These are phyloP conservation scores for Napeogenes inachia DNA, from an alignment of 2,888 invertebrate genomes.

Conservation along the genomic window DNA sequence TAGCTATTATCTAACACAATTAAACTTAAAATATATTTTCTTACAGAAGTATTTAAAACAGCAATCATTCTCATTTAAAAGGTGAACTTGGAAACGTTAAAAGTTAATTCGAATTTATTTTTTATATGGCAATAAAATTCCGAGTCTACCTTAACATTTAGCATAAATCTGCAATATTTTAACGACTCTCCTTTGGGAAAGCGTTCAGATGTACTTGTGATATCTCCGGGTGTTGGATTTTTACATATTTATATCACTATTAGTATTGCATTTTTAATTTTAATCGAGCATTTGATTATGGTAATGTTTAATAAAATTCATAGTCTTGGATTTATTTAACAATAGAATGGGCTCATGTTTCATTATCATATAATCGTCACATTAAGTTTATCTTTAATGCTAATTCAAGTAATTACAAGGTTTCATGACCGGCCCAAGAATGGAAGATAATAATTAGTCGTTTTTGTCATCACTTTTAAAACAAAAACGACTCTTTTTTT, in stretches of 20 bases:
- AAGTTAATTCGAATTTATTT: slow-evolving; percentile 68
- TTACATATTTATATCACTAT: too few species aligned
- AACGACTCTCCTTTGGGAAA: slow-evolving; percentile 28
- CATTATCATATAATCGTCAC: slow-evolving; percentile 2
- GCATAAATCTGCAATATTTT: slow-evolving; percentile 63
- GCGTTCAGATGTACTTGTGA: slow-evolving; percentile 5
- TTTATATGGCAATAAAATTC: slow-evolving; percentile 50
- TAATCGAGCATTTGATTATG: too few species aligned
- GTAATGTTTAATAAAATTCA: too few species aligned
- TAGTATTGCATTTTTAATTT: too few species aligned
- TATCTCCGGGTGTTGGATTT: neutral
- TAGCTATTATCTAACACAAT: neutral
- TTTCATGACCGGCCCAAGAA: slow-evolving; percentile 17
- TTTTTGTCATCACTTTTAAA: slow-evolving; percentile 30
- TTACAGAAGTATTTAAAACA: slow-evolving; percentile 25
- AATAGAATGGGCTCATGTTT: neutral
- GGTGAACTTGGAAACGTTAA: slow-evolving; percentile 45
- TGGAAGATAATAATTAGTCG: slow-evolving; percentile 29
- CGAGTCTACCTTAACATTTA: slow-evolving; percentile 47
- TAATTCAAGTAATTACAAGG: slow-evolving; percentile 24
- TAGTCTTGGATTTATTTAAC: neutral
- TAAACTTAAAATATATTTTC: slow-evolving; percentile 1
- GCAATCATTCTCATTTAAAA: slow-evolving; percentile 35
- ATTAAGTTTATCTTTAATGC: slow-evolving; percentile 11
- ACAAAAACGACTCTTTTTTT: slow-evolving; percentile 29